Base-by-base conservation (phyloP, 2,113 vertebrate species). In the Ailuropoda melanoleuca region DNA sequence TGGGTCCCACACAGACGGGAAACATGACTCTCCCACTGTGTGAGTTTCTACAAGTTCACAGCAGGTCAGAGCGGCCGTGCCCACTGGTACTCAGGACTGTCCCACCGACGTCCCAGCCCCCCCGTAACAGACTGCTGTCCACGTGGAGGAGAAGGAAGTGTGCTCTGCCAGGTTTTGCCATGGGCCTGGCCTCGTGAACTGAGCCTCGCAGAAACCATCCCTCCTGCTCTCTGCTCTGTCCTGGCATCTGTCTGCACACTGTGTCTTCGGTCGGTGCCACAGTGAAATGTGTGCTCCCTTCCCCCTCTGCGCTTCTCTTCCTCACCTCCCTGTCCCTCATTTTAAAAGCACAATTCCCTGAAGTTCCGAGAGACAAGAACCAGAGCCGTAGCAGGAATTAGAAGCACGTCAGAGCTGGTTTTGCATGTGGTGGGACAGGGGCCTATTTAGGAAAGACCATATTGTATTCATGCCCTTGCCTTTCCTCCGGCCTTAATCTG, bases 201-300 rank as follows among this genome's bases (percentile, higher is more conserved):
- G 7, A 13, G 26, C 37, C 58, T 50, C 2, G 0, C 0, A 3
- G 70, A 13, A 10, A 6, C 60, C 66, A 9, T 13, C 55, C 31
- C 12, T 86, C 83, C 88, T 94, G 96, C 92, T 90, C 66, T 31
- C 86, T 43, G 43, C 43, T 43, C 43, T 43, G 43, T 43, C 43
- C 43, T 43, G 43, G 43, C 6, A 43, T 43, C 43, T 29, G 11
- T 62, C 95, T 55, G 89, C 43, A 97, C 2, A 3, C 78, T 50
- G 60, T 93, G 4, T 46, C 94, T 23, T 21, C 15, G 0, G 39
- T 87, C 86, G 86, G 96, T 43, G 26, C 80, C 70, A 48, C 94
- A 34, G 10, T 78, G 0, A 93, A 83, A 53, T 92, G 82, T 83
- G 93, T 93, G 48, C 93, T 97, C 89, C 48, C 84, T 82, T 96